Evolutionary conservation across 2,797 vertebrate species (phyloP), one percentile per base, ranked within the genome.

Genomic region (Phrynocephalus forsythii): DNA sequence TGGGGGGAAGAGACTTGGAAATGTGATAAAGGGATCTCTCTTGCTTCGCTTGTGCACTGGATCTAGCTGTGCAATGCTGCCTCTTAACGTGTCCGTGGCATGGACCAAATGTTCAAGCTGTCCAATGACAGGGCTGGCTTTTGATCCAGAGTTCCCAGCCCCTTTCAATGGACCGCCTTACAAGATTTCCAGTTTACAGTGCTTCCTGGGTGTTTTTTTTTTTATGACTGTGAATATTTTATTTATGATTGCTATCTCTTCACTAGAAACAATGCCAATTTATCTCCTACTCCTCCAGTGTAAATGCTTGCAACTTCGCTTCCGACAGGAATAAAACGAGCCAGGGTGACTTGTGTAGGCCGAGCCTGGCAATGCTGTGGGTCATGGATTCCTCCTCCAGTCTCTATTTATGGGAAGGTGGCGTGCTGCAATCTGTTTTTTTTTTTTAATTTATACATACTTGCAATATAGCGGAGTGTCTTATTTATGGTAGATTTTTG

Each of bases 181-280:
- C 83, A 3, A 69, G 66, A n/a, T 50, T 48, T 79, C 60, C 2
- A 20, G 10, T 38, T 28, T 50, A 6, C 75, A 33, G 85, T 30
- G 38, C 33, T 38, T 77, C 15, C 13, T 63, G 84, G 86, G 0
- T 44, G 38, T 5, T 44, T 44, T 44, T 38, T 38, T 6, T 0
- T 87, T 82, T 0, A 85, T 33, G 87, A 94, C 95, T 95, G 95
- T 96, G 96, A 96, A 95, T 33, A 11, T 30, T 89, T 87, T 91
- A 93, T 93, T 94, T 95, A 90, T 24, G n/a, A 91, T 60, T 86
- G 85, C 60, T 86, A 3, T 90, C 52, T 26, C 82, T 87, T 67
- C 52, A 7, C 13, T 56, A 56, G 24, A 44, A 76, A 13, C 7
- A 48, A 76, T 11, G 72, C 38, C 38, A 44, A 44, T 44, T 44